These are phyloP conservation scores for Melanotaenia boesemani DNA, from an alignment of 2,797 vertebrate species.

Conservation along the genomic window DNA sequence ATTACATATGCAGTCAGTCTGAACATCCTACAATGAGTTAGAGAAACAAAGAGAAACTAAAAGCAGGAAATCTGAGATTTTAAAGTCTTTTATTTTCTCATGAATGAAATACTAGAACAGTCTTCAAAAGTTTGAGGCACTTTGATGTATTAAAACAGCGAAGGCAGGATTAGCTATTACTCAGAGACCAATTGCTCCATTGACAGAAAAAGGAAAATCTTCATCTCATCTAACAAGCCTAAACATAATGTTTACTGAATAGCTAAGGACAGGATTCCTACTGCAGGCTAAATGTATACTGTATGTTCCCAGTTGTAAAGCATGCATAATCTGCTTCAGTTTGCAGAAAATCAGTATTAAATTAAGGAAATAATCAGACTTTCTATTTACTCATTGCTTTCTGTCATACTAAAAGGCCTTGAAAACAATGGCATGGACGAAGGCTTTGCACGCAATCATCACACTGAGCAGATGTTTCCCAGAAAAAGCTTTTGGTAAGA, in stretches of 20 bases:
- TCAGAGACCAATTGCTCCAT: constrained; percentile 45
- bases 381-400: constrained; percentile 42
- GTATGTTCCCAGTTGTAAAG: constrained; percentile 56
- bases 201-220: constrained; percentile 46
- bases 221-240: constrained; percentile 47
- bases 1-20: neutral
- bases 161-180: constrained; percentile 71
- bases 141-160: constrained; percentile 69
- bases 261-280: constrained; percentile 48
- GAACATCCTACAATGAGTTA: neutral
- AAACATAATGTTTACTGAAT: constrained; percentile 51
- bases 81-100: constrained; percentile 68
- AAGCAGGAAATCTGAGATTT: constrained; percentile 46
- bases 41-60: constrained; percentile 2
- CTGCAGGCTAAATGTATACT: constrained; percentile 42
- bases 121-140: constrained; percentile 79
- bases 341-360: constrained; percentile 53
- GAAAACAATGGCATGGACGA: constrained; percentile 41
- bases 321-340: constrained; percentile 63
- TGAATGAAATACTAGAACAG: constrained; percentile 73
- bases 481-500: constrained; percentile 34
- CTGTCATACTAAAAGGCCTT: constrained; percentile 44
- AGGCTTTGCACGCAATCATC: constrained; percentile 52
- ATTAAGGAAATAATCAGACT: constrained; percentile 36
- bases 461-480: constrained; percentile 46